Conservation (phyloP, 1,140 invertebrate species). For the Anoplophora glabripennis region DNA sequence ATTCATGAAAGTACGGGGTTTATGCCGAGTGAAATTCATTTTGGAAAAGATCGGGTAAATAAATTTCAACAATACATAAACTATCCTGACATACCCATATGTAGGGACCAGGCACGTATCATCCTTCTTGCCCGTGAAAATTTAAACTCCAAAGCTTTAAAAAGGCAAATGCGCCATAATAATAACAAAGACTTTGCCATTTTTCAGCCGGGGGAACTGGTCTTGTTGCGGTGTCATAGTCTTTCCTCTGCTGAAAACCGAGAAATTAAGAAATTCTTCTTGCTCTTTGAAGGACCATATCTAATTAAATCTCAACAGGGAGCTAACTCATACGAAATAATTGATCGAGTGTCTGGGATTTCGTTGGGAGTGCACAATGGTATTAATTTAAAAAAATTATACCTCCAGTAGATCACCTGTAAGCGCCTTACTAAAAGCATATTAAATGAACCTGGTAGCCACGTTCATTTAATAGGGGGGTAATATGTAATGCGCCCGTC, state of each 20-base stretch:
- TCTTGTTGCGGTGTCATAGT: background rate
- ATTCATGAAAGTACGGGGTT: slow-evolving; percentile 1
- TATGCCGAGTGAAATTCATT: background rate
- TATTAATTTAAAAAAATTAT: too few relatives aligned
- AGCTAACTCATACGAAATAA: too few relatives aligned
- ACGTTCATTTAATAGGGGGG: too few relatives aligned
- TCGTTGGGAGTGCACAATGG: too few relatives aligned
- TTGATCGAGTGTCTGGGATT: too few relatives aligned
- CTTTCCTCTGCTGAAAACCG: background rate
- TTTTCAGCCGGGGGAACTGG: background rate
- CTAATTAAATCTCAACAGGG: too few relatives aligned
- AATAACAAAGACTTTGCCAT: background rate
- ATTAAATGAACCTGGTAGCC: too few relatives aligned
- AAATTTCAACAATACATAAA: too few relatives aligned
- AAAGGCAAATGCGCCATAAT: background rate
- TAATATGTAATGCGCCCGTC: too few relatives aligned
- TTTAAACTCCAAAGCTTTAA: background rate
- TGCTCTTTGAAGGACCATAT: background rate
- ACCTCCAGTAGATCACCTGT: too few relatives aligned
- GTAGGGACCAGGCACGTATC: background rate
- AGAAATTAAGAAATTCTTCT: background rate
- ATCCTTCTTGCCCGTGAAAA: background rate
- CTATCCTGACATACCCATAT: too few relatives aligned
- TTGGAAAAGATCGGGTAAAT: background rate
- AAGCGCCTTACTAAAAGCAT: too few relatives aligned